These are phyloP conservation scores for Otolemur crassicaudatus DNA, from an alignment of 2,797 vertebrate species.

Conservation along the genomic window DNA sequence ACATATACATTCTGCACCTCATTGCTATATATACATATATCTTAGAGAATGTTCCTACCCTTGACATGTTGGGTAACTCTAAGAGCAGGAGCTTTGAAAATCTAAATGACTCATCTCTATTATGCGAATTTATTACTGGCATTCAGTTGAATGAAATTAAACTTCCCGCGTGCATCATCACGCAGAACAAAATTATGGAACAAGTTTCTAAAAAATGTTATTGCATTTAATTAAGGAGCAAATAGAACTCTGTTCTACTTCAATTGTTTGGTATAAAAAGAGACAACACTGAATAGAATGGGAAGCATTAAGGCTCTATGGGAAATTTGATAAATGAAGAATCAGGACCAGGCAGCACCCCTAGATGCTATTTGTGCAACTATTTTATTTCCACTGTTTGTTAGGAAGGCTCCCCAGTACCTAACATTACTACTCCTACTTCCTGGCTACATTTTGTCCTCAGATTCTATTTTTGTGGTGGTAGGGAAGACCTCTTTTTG, in stretches of 20 bases:
- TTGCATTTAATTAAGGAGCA: constrained; percentile 57
- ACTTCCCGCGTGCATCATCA: constrained; percentile 40
- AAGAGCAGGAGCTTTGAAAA: constrained; percentile 8
- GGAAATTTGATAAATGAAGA: constrained; percentile 5
- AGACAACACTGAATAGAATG: neutral
- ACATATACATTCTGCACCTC: no score
- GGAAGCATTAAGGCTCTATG: constrained; percentile 26
- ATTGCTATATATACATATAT: neutral
- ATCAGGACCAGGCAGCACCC: neutral
- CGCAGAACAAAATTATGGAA: constrained; percentile 50
- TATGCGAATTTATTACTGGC: neutral
- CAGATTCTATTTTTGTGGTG: neutral
- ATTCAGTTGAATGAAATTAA: constrained; percentile 51
- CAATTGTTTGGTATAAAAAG: constrained; percentile 29
- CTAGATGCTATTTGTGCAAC: neutral
- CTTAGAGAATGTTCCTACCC: neutral
- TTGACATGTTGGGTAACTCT: neutral
- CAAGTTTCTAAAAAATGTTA: constrained; percentile 9
- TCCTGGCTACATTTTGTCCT: neutral
- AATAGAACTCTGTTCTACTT: constrained; percentile 50
- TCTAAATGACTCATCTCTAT: constrained; percentile 29
- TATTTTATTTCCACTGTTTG: neutral
- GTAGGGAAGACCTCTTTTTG: neutral
- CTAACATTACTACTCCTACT: neutral
- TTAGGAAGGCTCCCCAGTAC: neutral